phyloP scores from a whole-genome alignment of 2,888 invertebrate genomes.

The Lasioglossum malachurum region DNA sequence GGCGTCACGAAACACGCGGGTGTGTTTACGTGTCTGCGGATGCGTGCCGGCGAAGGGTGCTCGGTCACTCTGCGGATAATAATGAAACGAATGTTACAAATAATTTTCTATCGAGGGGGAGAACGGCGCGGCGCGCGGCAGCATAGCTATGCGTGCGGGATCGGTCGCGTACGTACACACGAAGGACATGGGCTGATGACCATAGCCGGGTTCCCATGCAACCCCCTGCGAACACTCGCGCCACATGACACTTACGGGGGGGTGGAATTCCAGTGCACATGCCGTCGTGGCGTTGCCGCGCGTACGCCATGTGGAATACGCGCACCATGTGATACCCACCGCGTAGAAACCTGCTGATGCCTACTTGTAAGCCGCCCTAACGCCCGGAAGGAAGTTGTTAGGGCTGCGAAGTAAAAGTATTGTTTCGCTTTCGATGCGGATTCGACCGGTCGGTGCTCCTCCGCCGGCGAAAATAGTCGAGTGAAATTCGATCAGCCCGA shows the following conservation, averaged over 20 bases:
- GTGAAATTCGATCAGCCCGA: neutral
- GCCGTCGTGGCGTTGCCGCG: conserved; percentile 71
- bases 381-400: conserved; percentile 57
- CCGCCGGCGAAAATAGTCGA: neutral
- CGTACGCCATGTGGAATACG: conserved; percentile 74
- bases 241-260: conserved; percentile 82
- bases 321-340: conserved; percentile 66
- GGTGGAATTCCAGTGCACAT: conserved; percentile 80
- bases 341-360: conserved; percentile 21
- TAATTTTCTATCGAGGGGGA: conserved; percentile 71
- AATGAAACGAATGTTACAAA: conserved; percentile 71
- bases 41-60: conserved; percentile 53
- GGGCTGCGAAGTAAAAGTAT: conserved; percentile 32
- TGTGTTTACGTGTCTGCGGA: conserved; percentile 47
- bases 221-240: conserved; percentile 81
- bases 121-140: conserved; percentile 5
- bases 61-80: conserved; percentile 40
- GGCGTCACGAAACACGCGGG: conserved; percentile 43
- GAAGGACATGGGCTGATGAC: conserved; percentile 80
- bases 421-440: conserved; percentile 29
- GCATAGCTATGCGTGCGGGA: conserved; percentile 48
- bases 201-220: conserved; percentile 82
- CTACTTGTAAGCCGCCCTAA: conserved; percentile 22
- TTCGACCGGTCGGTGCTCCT: neutral
- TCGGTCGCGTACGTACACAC: conserved; percentile 20